Evolutionary conservation across 2,797 vertebrate species (phyloP).

Genomic region (Malurus leucopterus): DNA sequence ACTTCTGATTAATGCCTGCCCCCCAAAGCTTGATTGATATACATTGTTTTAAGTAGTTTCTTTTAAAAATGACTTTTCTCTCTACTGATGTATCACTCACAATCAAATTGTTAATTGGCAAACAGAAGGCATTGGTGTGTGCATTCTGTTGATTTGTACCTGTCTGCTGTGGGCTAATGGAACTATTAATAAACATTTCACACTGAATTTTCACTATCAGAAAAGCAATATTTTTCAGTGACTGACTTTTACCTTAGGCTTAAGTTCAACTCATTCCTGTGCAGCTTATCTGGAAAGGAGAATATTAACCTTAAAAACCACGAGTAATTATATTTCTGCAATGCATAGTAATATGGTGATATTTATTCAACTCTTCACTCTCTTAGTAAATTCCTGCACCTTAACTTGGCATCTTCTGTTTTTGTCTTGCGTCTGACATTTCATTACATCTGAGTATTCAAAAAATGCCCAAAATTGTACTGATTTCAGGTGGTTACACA

Average conservation of each 20-base stretch:
- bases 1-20: neutral
- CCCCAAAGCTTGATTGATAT: neutral
- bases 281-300: neutral
- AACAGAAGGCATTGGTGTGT: neutral
- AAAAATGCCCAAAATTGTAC: neutral
- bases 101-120: slow-evolving; percentile 29
- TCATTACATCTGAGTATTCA: neutral
- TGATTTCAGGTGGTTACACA: neutral
- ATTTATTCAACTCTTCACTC: neutral
- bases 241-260: slow-evolving; percentile 27
- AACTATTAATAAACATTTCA: neutral
- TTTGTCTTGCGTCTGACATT: neutral
- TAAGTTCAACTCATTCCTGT: neutral
- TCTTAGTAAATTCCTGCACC: neutral
- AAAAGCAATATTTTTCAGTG: neutral
- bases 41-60: neutral
- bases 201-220: neutral
- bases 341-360: neutral
- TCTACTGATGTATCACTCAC: slow-evolving; percentile 5
- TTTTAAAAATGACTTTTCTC: neutral
- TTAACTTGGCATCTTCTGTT: neutral
- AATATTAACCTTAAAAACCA: neutral
- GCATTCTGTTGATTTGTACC: slow-evolving; percentile 10
- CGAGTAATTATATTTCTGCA: neutral
- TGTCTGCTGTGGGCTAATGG: slow-evolving; percentile 7